phyloP scores from a whole-genome alignment of 2,113 vertebrate species.

The Oceanodroma tethys region DNA sequence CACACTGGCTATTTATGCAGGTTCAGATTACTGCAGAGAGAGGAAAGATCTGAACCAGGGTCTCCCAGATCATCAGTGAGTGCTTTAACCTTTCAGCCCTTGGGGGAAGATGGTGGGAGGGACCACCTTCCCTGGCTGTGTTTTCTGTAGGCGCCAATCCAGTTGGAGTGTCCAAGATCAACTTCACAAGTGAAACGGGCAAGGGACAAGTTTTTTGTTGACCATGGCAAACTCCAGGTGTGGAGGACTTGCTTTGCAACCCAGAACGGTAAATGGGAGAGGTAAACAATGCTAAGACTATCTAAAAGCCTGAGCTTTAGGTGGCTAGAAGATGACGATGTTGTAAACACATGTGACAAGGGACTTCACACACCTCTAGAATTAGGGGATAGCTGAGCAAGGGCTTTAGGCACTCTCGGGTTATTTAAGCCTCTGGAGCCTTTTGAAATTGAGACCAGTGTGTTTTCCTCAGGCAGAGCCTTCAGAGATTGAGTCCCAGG shows the following conservation, averaged over 20 bases:
- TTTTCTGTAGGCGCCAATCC: not conserved
- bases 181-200: not conserved
- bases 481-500: not conserved
- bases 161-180: not conserved
- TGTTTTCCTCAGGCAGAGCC: not conserved
- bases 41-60: not conserved
- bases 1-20: conserved; percentile 48
- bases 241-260: not conserved
- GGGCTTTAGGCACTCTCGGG: not conserved
- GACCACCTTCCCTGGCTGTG: not conserved
- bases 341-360: not conserved
- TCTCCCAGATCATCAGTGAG: not conserved
- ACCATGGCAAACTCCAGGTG: not conserved
- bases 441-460: not conserved
- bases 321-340: not conserved
- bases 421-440: not conserved
- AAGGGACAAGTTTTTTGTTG: not conserved
- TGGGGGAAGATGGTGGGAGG: not conserved
- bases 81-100: conserved; percentile 10
- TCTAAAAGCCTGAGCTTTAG: not conserved
- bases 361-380: not conserved
- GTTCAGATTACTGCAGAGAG: conserved; percentile 48
- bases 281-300: not conserved
- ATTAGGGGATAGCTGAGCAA: not conserved
- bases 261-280: not conserved